Conservation (phyloP, 2,113 vertebrate genomes). For the Ancistrus triradiatus region DNA sequence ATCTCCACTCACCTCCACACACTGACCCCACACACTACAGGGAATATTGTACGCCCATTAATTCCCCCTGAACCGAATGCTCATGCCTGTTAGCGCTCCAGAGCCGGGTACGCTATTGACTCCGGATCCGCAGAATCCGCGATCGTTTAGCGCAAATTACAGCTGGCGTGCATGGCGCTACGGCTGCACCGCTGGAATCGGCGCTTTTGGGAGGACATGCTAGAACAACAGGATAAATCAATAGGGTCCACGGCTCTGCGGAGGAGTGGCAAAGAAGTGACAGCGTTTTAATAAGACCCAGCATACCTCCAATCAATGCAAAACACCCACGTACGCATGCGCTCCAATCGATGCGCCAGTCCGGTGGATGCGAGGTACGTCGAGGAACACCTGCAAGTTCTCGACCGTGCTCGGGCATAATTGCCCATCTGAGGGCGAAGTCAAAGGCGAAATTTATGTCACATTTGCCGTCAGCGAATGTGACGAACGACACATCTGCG, state of each 20-base stretch:
- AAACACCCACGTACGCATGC: constrained; percentile 58
- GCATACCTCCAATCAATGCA: constrained; percentile 66
- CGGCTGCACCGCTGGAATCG: constrained; percentile 26
- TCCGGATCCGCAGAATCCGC: constrained; percentile 40
- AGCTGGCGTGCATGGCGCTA: constrained; percentile 48
- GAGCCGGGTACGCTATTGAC: constrained; percentile 63
- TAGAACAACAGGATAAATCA: constrained; percentile 63
- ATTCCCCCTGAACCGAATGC: constrained; percentile 71
- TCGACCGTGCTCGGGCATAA: neutral
- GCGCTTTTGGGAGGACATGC: constrained; percentile 52
- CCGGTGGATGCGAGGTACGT: constrained; percentile 7
- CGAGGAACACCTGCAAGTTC: constrained; percentile 24
- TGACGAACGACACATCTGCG: constrained; percentile 28
- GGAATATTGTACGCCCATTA: constrained; percentile 62
- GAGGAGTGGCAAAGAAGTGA: constrained; percentile 57
- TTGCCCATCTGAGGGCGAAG: constrained; percentile 27
- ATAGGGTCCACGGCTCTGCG: constrained; percentile 66
- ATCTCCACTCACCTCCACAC: constrained; percentile 48
- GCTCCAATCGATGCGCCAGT: constrained; percentile 62
- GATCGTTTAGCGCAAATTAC: constrained; percentile 65
- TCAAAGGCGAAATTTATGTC: constrained; percentile 37
- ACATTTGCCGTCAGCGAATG: constrained; percentile 23
- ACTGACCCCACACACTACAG: constrained; percentile 55
- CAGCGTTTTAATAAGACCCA: constrained; percentile 72
- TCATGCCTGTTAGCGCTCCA: constrained; percentile 67